Evolutionary conservation across 2,797 vertebrate genomes (phyloP).

Genomic region (Chanos chanos): DNA sequence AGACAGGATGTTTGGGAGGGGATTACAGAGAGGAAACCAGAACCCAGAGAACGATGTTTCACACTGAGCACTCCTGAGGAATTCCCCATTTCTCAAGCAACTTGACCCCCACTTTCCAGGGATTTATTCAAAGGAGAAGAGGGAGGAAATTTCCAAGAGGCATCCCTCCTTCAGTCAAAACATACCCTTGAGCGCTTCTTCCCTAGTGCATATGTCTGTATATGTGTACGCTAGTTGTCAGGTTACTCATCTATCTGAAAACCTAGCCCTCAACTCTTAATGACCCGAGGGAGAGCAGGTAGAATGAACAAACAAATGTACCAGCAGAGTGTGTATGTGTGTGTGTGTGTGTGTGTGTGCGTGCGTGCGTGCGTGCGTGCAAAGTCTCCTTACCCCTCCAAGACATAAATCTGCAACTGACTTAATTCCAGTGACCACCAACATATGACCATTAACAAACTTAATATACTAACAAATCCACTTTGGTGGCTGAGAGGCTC

Average conservation of each 20-base stretch:
- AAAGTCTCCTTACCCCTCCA: not conserved
- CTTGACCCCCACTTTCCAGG: conserved; percentile 33
- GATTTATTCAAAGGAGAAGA: conserved; percentile 21
- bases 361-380: not conserved
- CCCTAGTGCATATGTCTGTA: conserved; percentile 19
- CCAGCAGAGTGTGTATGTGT: conserved; percentile 22
- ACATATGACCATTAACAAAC: not conserved
- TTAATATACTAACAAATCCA: no score
- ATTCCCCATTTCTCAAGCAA: conserved; percentile 1
- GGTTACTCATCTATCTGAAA: conserved; percentile 56
- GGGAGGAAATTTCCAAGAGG: conserved; percentile 21
- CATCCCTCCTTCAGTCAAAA: conserved; percentile 30
- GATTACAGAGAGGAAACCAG: conserved; percentile 20
- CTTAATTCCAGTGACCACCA: conserved; percentile 6
- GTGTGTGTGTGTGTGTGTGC: conserved; percentile 10
- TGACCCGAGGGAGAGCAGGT: conserved; percentile 52
- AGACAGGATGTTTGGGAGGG: not conserved
- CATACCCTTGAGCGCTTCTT: conserved; percentile 16
- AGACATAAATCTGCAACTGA: conserved; percentile 17
- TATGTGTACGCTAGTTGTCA: conserved; percentile 32
- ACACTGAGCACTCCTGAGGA: conserved; percentile 14
- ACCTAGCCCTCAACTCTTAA: conserved; percentile 54
- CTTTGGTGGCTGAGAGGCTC: no score
- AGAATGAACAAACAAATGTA: conserved; percentile 46
- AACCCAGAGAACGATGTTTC: conserved; percentile 18